phyloP scores from a whole-genome alignment of 1,140 invertebrate genomes.

The Kradibia gibbosae region DNA sequence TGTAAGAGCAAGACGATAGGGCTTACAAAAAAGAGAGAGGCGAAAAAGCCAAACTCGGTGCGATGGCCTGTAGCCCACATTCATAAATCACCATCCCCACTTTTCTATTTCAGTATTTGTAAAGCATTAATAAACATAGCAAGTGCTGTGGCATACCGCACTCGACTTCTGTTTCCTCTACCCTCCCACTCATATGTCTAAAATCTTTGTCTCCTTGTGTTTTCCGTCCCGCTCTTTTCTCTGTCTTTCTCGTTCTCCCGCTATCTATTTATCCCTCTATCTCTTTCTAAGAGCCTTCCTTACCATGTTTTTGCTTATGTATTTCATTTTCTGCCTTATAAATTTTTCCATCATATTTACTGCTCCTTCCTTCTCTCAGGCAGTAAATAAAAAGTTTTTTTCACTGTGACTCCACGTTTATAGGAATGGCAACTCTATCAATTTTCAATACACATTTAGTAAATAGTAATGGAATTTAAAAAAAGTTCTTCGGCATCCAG shows the following conservation, averaged over 20 bases:
- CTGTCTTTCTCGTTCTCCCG: not conserved
- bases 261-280: not conserved
- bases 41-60: not conserved
- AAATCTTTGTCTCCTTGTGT: no score
- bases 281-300: not conserved
- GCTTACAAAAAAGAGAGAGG: not conserved
- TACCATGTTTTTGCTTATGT: not conserved
- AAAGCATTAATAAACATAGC: conserved; percentile 42
- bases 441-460: not conserved
- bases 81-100: conserved; percentile 44
- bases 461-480: not conserved
- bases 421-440: not conserved
- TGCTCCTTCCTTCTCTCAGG: not conserved
- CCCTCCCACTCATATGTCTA: not conserved
- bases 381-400: conserved; percentile 31
- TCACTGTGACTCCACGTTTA: conserved; percentile 11
- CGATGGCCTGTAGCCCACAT: not conserved
- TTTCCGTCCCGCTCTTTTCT: not conserved
- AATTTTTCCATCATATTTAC: conserved; percentile 26
- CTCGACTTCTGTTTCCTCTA: conserved; percentile 19
- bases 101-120: conserved; percentile 50
- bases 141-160: conserved; percentile 9
- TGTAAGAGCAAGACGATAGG: not conserved
- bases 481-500: not conserved
- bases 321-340: conserved; percentile 11